Evolutionary conservation across 2,113 vertebrate genomes (phyloP), one percentile per base, ranked within the genome.

Genomic region (Cariama cristata): DNA sequence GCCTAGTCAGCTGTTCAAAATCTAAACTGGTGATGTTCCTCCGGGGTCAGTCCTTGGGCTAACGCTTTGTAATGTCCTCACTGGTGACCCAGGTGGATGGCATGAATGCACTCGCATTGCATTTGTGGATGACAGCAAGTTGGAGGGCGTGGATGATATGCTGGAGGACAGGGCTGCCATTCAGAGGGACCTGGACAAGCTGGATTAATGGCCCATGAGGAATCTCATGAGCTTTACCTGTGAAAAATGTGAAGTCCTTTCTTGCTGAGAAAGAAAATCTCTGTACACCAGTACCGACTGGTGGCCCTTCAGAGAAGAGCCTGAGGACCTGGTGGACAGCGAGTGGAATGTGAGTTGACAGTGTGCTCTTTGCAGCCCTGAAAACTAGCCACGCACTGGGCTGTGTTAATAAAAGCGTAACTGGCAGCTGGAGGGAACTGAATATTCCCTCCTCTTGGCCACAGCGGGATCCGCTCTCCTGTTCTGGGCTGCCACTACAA

Each of bases 31-130:
- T 47, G 16, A 5, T 55, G 22, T 24, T 47, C 32, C 58, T 60
- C 32, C 1, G 9, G 32, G 27, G 1, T 33, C 77, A 38, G 40
- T 49, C 26, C 45, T 30, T 22, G 62, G 44, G 50, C 32, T 81
- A 15, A 11, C 23, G 53, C 63, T 81, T 21, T 30, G 12, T 53
- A 8, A 28, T 42, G 73, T 35, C n/a, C 9, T 28, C 10, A 0
- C 30, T 30, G 60, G 50, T 69, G 72, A 24, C 17, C n/a, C 8
- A 15, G 14, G 13, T 18, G 28, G 28, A 8, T 6, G 33, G 26
- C 8, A 4, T 40, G 44, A 42, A 49, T 18, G 12, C 21, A 7
- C 12, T 42, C 1, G 1, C 42, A 11, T 38, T 0, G 22, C 26
- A 35, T 30, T 63, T 50, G 74, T 26, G 50, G 17, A 42, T 79